Evolutionary conservation across 2,113 vertebrate genomes (phyloP).

Genomic region (Tympanuchus pallidicinctus): DNA sequence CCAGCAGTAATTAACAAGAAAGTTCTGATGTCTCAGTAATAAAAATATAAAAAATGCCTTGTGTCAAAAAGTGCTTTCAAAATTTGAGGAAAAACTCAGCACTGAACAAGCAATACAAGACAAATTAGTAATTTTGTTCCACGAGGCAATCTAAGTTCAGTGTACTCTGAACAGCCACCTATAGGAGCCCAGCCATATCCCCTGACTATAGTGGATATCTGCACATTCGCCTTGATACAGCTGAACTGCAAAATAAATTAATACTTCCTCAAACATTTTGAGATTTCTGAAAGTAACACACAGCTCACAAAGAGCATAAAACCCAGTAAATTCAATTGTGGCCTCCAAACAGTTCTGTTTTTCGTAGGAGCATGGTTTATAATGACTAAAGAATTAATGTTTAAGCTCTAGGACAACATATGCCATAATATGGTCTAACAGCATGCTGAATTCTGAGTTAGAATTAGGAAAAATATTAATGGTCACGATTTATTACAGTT

Average conservation of each 20-base stretch:
- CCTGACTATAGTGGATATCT: not conserved
- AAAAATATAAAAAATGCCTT: not conserved
- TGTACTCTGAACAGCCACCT: not conserved
- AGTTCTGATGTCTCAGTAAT: not conserved
- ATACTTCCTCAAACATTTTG: not conserved
- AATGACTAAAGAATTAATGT: not conserved
- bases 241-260: not conserved
- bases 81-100: not conserved
- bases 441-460: not conserved
- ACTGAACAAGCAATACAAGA: not conserved
- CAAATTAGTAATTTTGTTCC: not conserved
- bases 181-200: not conserved
- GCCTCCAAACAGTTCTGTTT: not conserved
- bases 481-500: not conserved
- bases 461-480: not conserved
- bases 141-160: not conserved
- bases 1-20: not conserved
- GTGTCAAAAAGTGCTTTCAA: not conserved
- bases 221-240: not conserved
- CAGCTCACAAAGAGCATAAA: not conserved
- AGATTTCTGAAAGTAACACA: not conserved
- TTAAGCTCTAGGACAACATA: not conserved
- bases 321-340: not conserved
- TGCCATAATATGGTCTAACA: not conserved
- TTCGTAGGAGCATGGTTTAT: not conserved